Base-by-base conservation (phyloP, 2,888 invertebrate genomes). In the Cryptosula pallasiana region DNA sequence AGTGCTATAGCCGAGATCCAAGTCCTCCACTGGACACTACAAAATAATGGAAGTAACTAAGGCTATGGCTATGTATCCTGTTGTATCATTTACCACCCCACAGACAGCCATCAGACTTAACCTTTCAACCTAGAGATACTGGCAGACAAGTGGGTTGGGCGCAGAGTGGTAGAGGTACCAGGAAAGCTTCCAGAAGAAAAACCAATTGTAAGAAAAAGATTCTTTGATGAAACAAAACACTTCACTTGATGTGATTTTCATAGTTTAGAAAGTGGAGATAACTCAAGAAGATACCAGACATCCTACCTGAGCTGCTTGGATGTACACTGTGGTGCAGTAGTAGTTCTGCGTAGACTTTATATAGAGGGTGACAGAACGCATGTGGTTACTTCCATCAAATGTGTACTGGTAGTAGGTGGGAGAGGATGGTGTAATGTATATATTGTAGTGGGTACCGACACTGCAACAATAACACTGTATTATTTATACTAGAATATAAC, bases 1-100 rank as follows among this genome's bases (percentile, higher is more conserved):
- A 9, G 27, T 2, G 32, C 13, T 9, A n/a, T n/a, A n/a, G 13
- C 3, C 27, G 13, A 9, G 29, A 16, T 5, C 32, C 3, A 63
- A 16, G n/a, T 63, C 63, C 32, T 63, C 32, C 27, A 63, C 27
- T 3, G 63, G 63, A n/a, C 63, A 63, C 63, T 63, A 13, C 9
- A 63, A 63, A 9, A 63, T 5, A 13, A 57, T 13, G 45, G 5
- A 45, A 45, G 20, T 45, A 45, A 45, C 5, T 45, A 45, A 5
- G 20, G 45, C 45, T n/a, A n/a, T n/a, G n/a, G n/a, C n/a, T n/a
- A n/a, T n/a, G n/a, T n/a, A n/a, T n/a, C n/a, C n/a, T n/a, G n/a
- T n/a, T n/a, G n/a, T n/a, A n/a, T n/a, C n/a, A n/a, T n/a, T n/a
- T n/a, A n/a, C n/a, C n/a, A n/a, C n/a, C n/a, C n/a, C n/a, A n/a